Evolutionary conservation across 2,888 invertebrate species (phyloP).

Genomic region (Rhorus exstirpatorius): DNA sequence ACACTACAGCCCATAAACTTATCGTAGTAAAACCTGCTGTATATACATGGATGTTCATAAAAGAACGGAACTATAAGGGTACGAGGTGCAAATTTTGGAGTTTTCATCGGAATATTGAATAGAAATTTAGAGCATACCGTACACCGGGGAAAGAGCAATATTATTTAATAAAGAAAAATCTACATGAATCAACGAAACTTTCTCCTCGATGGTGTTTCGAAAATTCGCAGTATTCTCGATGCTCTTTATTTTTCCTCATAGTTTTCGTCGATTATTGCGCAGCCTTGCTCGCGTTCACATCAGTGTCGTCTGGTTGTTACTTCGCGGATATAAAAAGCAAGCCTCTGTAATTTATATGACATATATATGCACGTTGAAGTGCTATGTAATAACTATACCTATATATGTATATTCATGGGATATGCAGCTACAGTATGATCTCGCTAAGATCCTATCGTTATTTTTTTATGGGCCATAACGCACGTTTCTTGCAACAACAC

Average conservation of each 20-base stretch:
- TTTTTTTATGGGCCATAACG: slow-evolving; percentile 62
- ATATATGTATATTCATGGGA: slow-evolving; percentile 19
- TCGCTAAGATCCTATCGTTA: slow-evolving; percentile 61
- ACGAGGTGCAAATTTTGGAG: too few species aligned
- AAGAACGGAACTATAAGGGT: too few species aligned
- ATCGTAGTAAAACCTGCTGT: too few species aligned
- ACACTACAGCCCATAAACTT: too few species aligned
- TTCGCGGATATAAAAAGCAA: slow-evolving; percentile 30
- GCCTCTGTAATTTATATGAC: slow-evolving; percentile 14
- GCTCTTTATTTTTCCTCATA: slow-evolving; percentile 38
- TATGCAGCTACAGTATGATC: slow-evolving; percentile 18
- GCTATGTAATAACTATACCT: slow-evolving; percentile 11
- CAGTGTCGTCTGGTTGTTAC: slow-evolving; percentile 42
- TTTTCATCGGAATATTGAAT: too few species aligned
- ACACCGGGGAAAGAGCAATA: too few species aligned
- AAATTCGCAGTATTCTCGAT: too few species aligned
- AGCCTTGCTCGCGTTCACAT: slow-evolving; percentile 38
- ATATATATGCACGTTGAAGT: slow-evolving; percentile 13
- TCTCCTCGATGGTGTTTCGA: too few species aligned
- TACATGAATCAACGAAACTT: too few species aligned
- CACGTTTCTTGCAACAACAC: slow-evolving; percentile 51
- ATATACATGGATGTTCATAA: too few species aligned
- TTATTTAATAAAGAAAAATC: too few species aligned
- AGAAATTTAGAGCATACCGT: too few species aligned
- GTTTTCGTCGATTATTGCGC: slow-evolving; percentile 54